A percentile compares a stretch with the other conserved stretches of the same genome.
Conservation (phyloP, 2,888 invertebrate species). For the Cerastis leucographa region DNA sequence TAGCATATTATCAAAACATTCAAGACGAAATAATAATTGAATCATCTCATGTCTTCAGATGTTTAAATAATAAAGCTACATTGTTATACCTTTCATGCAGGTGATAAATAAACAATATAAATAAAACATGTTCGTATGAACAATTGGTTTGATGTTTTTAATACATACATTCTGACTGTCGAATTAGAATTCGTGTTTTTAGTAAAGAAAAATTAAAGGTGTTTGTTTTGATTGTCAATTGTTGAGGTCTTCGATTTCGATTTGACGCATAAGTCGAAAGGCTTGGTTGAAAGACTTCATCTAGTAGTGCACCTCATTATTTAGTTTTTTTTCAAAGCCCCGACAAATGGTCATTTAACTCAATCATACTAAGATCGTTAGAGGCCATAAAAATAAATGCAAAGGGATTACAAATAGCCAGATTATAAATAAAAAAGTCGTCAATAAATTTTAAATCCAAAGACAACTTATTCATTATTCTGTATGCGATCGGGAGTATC, state of each 20-base stretch:
- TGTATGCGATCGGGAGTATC: constrained; percentile 56
- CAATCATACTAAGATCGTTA: constrained; percentile 41
- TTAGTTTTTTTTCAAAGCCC: constrained; percentile 10
- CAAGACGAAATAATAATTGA: constrained; percentile 37
- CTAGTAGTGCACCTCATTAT: neutral
- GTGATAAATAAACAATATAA: constrained; percentile 47
- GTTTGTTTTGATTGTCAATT: neutral
- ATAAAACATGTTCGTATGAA: constrained; percentile 45
- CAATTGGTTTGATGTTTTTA: constrained; percentile 34
- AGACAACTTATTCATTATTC: constrained; percentile 67
- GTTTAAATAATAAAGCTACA: constrained; percentile 61
- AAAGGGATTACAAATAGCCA: constrained; percentile 62
- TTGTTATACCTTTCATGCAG: constrained; percentile 33
- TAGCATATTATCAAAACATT: constrained; percentile 58
- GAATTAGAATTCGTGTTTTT: neutral
- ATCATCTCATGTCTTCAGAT: constrained; percentile 55
- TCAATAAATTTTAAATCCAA: constrained; percentile 64
- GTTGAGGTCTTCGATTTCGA: neutral
- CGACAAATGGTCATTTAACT: constrained; percentile 45
- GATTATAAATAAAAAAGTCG: constrained; percentile 63
- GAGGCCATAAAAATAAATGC: constrained; percentile 63
- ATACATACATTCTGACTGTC: constrained; percentile 5
- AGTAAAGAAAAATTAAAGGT: neutral
- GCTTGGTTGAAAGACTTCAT: neutral
- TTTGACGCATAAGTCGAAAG: neutral